Base-by-base conservation (phyloP, 2,888 invertebrate species). In the Girardia tigrina region DNA sequence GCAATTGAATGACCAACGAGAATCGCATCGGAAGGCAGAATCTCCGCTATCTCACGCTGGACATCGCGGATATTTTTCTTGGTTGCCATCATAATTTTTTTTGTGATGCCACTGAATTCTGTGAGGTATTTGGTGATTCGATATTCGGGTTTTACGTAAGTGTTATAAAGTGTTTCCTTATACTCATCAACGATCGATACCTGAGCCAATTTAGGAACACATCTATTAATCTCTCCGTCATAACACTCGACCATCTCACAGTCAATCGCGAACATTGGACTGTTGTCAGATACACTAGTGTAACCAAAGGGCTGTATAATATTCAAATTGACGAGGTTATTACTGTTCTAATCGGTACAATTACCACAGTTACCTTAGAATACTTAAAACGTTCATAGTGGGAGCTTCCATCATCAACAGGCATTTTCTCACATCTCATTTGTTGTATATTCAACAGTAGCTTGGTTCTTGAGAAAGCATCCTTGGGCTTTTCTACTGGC, bases 1-100 rank as follows among this genome's bases (percentile, higher is more conserved):
- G 91, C 90, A 42, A 98, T 86, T n/a, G 94, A 93, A 81, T 98
- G 98, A 0, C 98, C 98, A 74, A 94, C 89, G 76, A 97, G 86
- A 82, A 98, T 97, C 1, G 94, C 93, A 87, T 98, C 91, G 0
- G 89, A 80, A 0, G 95, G 95, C 76, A 95, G 84, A 26, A 93
- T 80, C 42, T 86, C 82, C 70, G 87, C 86, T 14, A 95, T 84
- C 78, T 89, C 89, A 26, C 86, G 83, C 81, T 94, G 94, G 0
- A 94, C 93, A 83, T 94, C 91, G 77, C 86, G 82, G 56, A 94
- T 82, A 70, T 88, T 88, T 78, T 90, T 92, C 0, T 88, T 89
- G 0, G 92, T 90, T 81, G 88, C 85, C 78, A 85, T 83, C 84
- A 95, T 86, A 84, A 90, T 87, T 78, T 88, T 86, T 72, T 80